phyloP scores from a whole-genome alignment of 2,888 invertebrate genomes.

The Heliothis peltigera region DNA sequence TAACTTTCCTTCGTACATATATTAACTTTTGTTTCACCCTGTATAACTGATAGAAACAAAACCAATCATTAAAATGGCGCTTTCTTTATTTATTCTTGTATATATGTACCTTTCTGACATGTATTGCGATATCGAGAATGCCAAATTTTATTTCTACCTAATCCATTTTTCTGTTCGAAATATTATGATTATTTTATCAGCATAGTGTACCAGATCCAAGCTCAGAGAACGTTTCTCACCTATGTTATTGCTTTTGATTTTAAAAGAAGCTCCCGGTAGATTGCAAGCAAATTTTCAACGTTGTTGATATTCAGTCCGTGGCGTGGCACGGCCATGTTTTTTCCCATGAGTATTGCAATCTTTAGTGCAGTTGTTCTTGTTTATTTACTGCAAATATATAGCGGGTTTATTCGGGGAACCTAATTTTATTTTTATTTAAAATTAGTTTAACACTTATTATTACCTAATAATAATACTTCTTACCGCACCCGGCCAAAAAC shows the following conservation, averaged over 20 bases:
- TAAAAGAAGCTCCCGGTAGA: conserved; percentile 42
- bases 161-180: not conserved
- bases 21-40: too few relatives aligned
- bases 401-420: conserved; percentile 18
- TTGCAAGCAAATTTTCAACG: conserved; percentile 43
- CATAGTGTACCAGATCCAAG: conserved; percentile 10
- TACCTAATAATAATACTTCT: too few relatives aligned
- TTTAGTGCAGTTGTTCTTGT: conserved; percentile 53
- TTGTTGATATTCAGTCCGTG: conserved; percentile 54
- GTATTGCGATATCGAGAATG: not conserved
- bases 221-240: conserved; percentile 34
- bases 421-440: too few relatives aligned
- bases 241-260: conserved; percentile 54
- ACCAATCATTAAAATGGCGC: too few relatives aligned
- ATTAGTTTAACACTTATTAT: too few relatives aligned
- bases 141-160: not conserved
- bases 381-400: conserved; percentile 34
- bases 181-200: not conserved
- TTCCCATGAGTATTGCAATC: conserved; percentile 61
- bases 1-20: too few relatives aligned
- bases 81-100: not conserved
- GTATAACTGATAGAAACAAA: too few relatives aligned
- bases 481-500: too few relatives aligned
- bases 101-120: too few relatives aligned
- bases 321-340: conserved; percentile 32